Percentiles rank a stretch among this genome's conserved stretches.
These are phyloP conservation scores for Rotaria magnacalcarata DNA, from an alignment of 2,888 invertebrate genomes.

Conservation along the genomic window DNA sequence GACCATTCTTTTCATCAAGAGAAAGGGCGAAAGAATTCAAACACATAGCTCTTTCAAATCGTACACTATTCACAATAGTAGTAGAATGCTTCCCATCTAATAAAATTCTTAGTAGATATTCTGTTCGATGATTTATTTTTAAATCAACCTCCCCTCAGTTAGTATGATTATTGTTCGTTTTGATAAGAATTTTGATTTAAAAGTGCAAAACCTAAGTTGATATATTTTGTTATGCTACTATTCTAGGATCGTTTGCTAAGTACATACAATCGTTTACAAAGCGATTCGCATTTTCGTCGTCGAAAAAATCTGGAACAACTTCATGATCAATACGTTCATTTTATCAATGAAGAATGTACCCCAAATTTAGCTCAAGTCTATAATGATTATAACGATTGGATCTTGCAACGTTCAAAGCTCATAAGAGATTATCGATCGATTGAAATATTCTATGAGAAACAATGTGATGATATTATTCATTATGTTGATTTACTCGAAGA, in stretches of 20 bases:
- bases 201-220: too few relatives aligned
- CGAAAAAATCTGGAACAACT: slow-evolving; percentile 10
- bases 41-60: too few relatives aligned
- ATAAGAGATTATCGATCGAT: background rate
- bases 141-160: too few relatives aligned
- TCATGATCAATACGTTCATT: background rate
- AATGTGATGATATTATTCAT: background rate
- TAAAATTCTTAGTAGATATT: too few relatives aligned
- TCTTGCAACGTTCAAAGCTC: background rate
- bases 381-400: slow-evolving; percentile 28
- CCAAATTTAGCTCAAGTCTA: background rate
- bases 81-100: too few relatives aligned
- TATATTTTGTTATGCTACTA: too few relatives aligned
- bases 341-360: background rate
- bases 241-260: background rate
- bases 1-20: too few relatives aligned
- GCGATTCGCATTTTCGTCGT: slow-evolving; percentile 9
- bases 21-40: too few relatives aligned
- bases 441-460: background rate
- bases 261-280: slow-evolving; percentile 31
- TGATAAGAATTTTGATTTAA: too few relatives aligned
- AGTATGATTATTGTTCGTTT: too few relatives aligned
- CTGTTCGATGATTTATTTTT: too few relatives aligned
- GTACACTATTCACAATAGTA: too few relatives aligned
- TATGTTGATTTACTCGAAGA: background rate